A percentile compares a stretch with the other conserved stretches of the same genome.
Evolutionary conservation across 1,140 invertebrate species (phyloP).

Genomic region (Drosophila navojoa): DNA sequence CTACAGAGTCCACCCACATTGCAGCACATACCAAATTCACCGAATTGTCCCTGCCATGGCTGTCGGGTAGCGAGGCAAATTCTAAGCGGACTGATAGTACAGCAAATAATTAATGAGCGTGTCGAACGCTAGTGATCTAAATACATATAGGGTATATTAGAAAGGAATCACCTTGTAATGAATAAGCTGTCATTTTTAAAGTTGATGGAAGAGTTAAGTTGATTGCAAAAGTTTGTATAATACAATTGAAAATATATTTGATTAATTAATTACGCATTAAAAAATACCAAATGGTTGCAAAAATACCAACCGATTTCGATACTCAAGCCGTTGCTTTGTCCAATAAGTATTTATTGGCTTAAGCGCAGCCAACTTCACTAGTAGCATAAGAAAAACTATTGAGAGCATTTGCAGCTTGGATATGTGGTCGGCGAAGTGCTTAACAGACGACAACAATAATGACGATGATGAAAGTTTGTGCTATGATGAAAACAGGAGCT

Average conservation of each 20-base stretch:
- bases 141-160: not conserved
- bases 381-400: not conserved
- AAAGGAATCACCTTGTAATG: not conserved
- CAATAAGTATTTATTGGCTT: not conserved
- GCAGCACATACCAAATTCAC: slow-evolving; percentile 44
- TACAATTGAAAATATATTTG: not conserved
- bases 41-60: slow-evolving; percentile 52
- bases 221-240: not conserved
- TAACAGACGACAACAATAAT: slow-evolving; percentile 15
- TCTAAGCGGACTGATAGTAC: slow-evolving; percentile 44
- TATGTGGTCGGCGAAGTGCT: too few species aligned
- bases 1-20: slow-evolving; percentile 25
- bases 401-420: not conserved
- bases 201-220: not conserved
- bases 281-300: not conserved
- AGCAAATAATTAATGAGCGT: slow-evolving; percentile 34
- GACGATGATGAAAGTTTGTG: not conserved
- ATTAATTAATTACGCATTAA: not conserved
- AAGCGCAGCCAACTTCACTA: slow-evolving; percentile 35
- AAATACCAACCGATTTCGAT: not conserved
- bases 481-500: slow-evolving; percentile 5
- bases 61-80: slow-evolving; percentile 52
- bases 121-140: not conserved
- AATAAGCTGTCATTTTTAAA: too few species aligned
- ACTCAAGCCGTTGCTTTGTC: not conserved